phyloP scores from a whole-genome alignment of 2,113 vertebrate species.

The Thalassoma bifasciatum region DNA sequence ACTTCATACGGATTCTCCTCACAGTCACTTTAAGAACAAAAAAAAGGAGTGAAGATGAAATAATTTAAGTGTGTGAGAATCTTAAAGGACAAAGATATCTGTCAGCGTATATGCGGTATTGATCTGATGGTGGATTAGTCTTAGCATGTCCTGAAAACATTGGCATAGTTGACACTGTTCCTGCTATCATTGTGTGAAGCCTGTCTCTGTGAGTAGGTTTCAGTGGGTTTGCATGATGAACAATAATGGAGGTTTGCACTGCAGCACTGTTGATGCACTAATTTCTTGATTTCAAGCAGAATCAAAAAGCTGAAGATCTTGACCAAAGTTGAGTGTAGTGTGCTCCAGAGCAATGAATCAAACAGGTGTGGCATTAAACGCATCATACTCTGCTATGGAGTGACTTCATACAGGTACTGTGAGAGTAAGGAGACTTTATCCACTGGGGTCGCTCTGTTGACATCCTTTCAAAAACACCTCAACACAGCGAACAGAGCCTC shows the following conservation, averaged over 20 bases:
- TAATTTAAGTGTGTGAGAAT: too few relatives aligned
- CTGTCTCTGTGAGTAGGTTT: background rate
- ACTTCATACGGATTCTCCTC: too few relatives aligned
- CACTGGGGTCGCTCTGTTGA: background rate
- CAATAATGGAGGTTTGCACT: conserved; percentile 14
- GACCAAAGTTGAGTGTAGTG: conserved; percentile 27
- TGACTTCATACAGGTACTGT: too few relatives aligned
- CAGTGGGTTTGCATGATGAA: conserved; percentile 1
- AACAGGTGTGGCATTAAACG: conserved; percentile 2
- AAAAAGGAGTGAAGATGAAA: too few relatives aligned
- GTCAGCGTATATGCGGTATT: too few relatives aligned
- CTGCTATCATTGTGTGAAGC: background rate
- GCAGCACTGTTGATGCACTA: conserved; percentile 4
- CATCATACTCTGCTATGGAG: background rate
- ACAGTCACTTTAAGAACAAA: too few relatives aligned
- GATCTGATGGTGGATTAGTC: too few relatives aligned
- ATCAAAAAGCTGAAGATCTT: conserved; percentile 10
- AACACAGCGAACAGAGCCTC: background rate
- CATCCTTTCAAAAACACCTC: conserved; percentile 3
- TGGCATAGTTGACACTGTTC: background rate
- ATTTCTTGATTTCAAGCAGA: conserved; percentile 10
- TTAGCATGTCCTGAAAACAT: background rate
- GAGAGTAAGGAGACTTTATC: too few relatives aligned
- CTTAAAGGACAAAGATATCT: too few relatives aligned
- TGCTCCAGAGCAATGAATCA: background rate